Conservation (phyloP, 2,888 invertebrate genomes). For the Saturnia pavonia region DNA sequence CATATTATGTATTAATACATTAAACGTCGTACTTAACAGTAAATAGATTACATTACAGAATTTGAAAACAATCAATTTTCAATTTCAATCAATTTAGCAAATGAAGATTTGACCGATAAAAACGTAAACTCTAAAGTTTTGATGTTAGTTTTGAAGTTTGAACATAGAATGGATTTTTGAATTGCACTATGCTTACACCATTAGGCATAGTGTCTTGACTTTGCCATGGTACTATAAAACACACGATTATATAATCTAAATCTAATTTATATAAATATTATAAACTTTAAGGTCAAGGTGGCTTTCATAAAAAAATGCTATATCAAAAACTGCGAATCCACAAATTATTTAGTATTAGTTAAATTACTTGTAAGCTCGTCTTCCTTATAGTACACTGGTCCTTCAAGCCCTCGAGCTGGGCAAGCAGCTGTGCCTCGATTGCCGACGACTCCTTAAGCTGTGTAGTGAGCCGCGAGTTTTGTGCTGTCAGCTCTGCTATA, state of each 20-base stretch:
- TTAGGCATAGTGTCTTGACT: no score
- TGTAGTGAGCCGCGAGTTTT: constrained; percentile 92
- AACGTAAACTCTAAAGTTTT: not conserved
- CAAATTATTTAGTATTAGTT: not conserved
- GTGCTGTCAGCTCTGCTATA: constrained; percentile 92
- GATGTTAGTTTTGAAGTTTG: no score
- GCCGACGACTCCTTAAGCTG: constrained; percentile 93
- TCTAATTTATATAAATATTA: no score
- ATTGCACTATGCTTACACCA: no score
- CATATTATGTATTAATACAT: not conserved
- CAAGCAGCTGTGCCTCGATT: constrained; percentile 89
- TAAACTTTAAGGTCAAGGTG: no score
- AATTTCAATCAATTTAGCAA: not conserved
- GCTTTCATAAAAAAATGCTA: not conserved
- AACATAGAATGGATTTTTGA: no score
- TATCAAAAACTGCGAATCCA: not conserved
- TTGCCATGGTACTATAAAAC: no score
- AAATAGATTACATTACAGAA: no score
- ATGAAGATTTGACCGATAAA: not conserved
- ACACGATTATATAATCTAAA: no score
- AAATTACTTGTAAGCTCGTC: constrained; percentile 85
- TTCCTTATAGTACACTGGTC: constrained; percentile 92
- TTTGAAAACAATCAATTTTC: no score
- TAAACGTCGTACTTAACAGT: not conserved
- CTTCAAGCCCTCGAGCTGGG: constrained; percentile 90